Evolutionary conservation across 1,140 invertebrate genomes (phyloP).

Genomic region (Brachionus sp.): DNA sequence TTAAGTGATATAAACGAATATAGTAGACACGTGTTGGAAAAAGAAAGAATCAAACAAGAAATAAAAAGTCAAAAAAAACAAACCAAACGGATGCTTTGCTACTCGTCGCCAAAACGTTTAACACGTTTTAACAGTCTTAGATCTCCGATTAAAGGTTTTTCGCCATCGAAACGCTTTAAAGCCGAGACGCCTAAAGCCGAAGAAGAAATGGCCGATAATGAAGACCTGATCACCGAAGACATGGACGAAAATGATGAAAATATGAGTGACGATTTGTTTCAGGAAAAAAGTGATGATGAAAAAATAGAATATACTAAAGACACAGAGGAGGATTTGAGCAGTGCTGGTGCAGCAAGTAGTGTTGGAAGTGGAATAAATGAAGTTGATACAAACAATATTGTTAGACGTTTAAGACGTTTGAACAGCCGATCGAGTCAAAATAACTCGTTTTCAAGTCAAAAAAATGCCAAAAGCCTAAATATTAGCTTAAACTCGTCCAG

Average conservation of each 20-base stretch:
- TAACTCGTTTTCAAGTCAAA: constrained; percentile 3
- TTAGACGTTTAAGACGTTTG: neutral
- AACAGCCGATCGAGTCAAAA: constrained; percentile 18
- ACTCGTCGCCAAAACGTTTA: constrained; percentile 13
- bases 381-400: constrained; percentile 9
- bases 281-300: constrained; percentile 39
- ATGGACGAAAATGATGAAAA: constrained; percentile 19
- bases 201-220: neutral
- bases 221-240: neutral
- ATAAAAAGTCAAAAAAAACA: neutral
- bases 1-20: constrained; percentile 51
- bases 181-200: neutral
- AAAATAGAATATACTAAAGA: neutral
- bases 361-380: constrained; percentile 39
- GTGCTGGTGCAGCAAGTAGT: constrained; percentile 43
- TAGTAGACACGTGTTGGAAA: neutral
- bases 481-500: neutral
- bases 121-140: constrained; percentile 2
- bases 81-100: neutral
- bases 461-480: neutral
- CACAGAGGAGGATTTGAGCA: constrained; percentile 33
- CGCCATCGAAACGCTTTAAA: constrained; percentile 24
- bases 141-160: neutral
- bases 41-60: constrained; percentile 17
- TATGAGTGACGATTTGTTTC: constrained; percentile 29